Percentiles rank a stretch among this genome's conserved stretches.
Conservation (phyloP, 2,113 vertebrate species). For the Dolichallabes microphthalmus region DNA sequence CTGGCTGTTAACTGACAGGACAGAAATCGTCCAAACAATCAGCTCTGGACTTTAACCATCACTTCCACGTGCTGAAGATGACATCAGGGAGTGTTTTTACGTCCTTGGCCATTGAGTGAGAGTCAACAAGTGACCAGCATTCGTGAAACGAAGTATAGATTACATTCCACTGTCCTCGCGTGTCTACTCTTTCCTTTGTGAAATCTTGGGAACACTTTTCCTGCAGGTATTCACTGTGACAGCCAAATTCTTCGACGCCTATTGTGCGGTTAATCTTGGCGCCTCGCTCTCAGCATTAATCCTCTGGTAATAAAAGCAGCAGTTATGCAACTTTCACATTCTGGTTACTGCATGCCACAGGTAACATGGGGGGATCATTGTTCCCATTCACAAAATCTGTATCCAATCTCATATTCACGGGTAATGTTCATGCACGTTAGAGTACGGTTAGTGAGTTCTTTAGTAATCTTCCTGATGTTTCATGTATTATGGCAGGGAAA, state of each 20-base stretch:
- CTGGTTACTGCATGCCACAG: conserved; percentile 35
- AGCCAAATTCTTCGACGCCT: conserved; percentile 53
- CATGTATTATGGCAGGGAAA: conserved; percentile 46
- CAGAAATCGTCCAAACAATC: conserved; percentile 2
- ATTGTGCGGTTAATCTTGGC: conserved; percentile 51
- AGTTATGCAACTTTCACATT: conserved; percentile 49
- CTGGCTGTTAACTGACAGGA: neutral
- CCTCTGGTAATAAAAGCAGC: conserved; percentile 53
- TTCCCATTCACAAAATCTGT: conserved; percentile 25
- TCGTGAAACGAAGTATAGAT: neutral
- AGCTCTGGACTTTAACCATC: conserved; percentile 17
- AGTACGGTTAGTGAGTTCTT: neutral
- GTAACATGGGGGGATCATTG: conserved; percentile 15
- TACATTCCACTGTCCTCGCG: neutral
- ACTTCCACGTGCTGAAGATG: neutral
- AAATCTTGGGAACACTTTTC: neutral
- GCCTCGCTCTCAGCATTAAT: conserved; percentile 43
- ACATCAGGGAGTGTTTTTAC: neutral
- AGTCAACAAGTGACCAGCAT: neutral
- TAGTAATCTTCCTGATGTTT: conserved; percentile 28
- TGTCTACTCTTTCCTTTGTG: neutral
- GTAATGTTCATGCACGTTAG: conserved; percentile 29
- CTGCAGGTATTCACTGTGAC: conserved; percentile 41
- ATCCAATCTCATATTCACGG: conserved; percentile 10
- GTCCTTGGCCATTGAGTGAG: neutral